Percentiles rank a stretch among this genome's conserved stretches.
Evolutionary conservation across 2,113 vertebrate species (phyloP).

Genomic region (Alethe diademata): DNA sequence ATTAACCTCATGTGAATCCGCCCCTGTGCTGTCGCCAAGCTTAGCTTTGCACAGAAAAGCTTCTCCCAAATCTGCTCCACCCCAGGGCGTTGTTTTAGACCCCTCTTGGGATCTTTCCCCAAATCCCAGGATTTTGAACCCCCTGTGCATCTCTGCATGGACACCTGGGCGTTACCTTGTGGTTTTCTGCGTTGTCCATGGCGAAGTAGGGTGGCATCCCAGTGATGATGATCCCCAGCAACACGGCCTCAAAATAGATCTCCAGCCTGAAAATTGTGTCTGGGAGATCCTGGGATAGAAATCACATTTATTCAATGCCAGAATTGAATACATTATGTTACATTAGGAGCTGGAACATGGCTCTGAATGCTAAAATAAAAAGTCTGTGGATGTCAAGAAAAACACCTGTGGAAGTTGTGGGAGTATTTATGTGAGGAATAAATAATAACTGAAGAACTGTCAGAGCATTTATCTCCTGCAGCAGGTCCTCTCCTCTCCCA

Average conservation of each 20-base stretch:
- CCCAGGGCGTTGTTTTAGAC: not conserved
- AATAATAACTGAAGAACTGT: not conserved
- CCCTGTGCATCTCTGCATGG: accelerated
- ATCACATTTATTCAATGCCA: not conserved
- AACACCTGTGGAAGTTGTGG: not conserved
- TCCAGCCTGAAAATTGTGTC: slow-evolving; percentile 75
- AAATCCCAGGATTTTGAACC: not conserved
- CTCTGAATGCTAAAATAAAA: not conserved
- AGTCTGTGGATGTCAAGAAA: not conserved
- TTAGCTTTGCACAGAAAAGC: accelerated
- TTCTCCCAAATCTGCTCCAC: not conserved
- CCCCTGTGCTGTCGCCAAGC: accelerated
- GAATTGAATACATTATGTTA: no score
- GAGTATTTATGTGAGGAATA: not conserved
- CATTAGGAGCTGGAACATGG: accelerated
- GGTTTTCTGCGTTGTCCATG: slow-evolving; percentile 94
- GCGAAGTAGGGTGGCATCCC: slow-evolving; percentile 94
- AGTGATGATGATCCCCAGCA: slow-evolving; percentile 89
- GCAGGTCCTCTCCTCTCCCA: not conserved
- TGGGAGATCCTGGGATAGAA: slow-evolving; percentile 70
- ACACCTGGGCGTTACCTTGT: slow-evolving; percentile 78
- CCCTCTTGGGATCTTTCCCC: accelerated
- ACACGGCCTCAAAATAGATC: slow-evolving; percentile 81
- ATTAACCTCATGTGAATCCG: accelerated
- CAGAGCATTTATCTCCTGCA: not conserved